These are phyloP conservation scores for Perdita meconis DNA, from an alignment of 2,888 invertebrate genomes.

Conservation along the genomic window DNA sequence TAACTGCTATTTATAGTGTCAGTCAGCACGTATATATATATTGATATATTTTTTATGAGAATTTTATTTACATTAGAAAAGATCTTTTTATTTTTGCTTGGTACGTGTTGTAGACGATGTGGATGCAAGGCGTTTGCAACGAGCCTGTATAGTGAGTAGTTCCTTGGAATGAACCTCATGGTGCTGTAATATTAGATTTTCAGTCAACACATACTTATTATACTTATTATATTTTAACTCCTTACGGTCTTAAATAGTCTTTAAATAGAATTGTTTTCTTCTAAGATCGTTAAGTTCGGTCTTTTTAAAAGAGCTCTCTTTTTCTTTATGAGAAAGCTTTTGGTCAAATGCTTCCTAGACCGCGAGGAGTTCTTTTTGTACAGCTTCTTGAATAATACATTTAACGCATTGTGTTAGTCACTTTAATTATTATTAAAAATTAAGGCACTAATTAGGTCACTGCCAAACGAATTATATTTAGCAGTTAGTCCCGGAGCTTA, in stretches of 20 bases:
- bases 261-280: not conserved
- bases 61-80: slow-evolving; percentile 48
- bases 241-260: not conserved
- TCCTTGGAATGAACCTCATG: slow-evolving; percentile 70
- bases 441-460: slow-evolving; percentile 73
- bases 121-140: slow-evolving; percentile 48
- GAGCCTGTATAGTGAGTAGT: slow-evolving; percentile 66
- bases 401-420: slow-evolving; percentile 77
- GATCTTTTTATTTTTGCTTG: slow-evolving; percentile 35
- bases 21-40: slow-evolving; percentile 50
- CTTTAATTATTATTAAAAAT: slow-evolving; percentile 70
- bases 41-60: slow-evolving; percentile 55
- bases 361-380: slow-evolving; percentile 72
- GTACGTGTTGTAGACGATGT: slow-evolving; percentile 50
- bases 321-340: not conserved
- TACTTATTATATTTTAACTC: slow-evolving; percentile 60
- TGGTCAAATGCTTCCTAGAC: not conserved
- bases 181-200: slow-evolving; percentile 76
- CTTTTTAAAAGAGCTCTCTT: slow-evolving; percentile 3
- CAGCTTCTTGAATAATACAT: slow-evolving; percentile 81
- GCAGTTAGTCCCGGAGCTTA: slow-evolving; percentile 54
- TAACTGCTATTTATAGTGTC: slow-evolving; percentile 62
- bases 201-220: slow-evolving; percentile 78
- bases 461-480: slow-evolving; percentile 78
- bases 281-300: not conserved